Evolutionary conservation across 2,113 vertebrate genomes (phyloP).

Genomic region (Apeltes quadracus): DNA sequence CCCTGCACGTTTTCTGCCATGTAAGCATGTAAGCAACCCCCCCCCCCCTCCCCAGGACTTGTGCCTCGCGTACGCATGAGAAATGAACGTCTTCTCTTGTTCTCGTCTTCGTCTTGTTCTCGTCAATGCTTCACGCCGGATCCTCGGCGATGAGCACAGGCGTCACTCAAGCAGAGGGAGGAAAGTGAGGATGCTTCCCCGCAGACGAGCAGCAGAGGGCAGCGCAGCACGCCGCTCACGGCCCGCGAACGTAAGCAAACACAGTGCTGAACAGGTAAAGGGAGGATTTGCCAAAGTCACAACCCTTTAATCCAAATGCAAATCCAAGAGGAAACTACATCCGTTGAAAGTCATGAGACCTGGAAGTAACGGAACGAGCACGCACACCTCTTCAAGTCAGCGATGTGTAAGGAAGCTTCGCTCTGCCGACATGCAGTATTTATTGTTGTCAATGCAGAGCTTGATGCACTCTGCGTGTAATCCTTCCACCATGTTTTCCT

Average conservation of each 20-base stretch:
- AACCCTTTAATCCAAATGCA: neutral
- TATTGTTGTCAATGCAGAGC: slow-evolving; percentile 31
- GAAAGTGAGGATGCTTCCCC: neutral
- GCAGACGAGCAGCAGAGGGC: slow-evolving; percentile 57
- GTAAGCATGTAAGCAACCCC: too few species aligned
- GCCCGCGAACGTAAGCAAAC: slow-evolving; percentile 23
- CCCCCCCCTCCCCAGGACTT: slow-evolving; percentile 50
- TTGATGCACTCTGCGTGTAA: neutral
- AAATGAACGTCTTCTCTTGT: slow-evolving; percentile 41
- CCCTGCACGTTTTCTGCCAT: too few species aligned
- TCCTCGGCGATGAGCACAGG: slow-evolving; percentile 17
- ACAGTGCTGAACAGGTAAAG: slow-evolving; percentile 21
- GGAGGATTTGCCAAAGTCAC: slow-evolving; percentile 7
- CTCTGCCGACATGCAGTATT: slow-evolving; percentile 53
- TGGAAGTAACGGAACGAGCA: slow-evolving; percentile 10
- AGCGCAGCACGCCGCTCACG: slow-evolving; percentile 7
- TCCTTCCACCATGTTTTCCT: too few species aligned
- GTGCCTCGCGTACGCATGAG: slow-evolving; percentile 31
- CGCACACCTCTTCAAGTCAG: neutral
- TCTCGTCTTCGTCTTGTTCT: too few species aligned
- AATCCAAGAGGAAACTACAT: slow-evolving; percentile 21
- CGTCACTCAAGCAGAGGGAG: slow-evolving; percentile 13
- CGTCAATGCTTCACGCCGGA: slow-evolving; percentile 53
- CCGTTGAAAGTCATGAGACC: neutral
- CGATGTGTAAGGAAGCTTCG: neutral